Percentiles rank a stretch among this genome's conserved stretches.
Conservation (phyloP, 1,140 invertebrate species). For the Dreissena rostriformis region DNA sequence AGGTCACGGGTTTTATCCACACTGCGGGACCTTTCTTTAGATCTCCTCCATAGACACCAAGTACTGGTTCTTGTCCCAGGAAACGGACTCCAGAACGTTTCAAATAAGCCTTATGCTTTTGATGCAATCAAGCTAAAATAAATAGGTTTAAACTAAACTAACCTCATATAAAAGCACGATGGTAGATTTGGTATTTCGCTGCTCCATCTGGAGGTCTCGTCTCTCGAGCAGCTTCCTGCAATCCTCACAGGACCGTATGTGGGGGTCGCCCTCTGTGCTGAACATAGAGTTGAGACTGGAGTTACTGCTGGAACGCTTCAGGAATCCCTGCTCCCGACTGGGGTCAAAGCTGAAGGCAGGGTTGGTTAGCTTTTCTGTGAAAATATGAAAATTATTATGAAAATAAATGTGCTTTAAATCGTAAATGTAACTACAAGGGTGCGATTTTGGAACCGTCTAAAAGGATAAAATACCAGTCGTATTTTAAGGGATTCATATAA, state of each 20-base stretch:
- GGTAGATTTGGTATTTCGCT: constrained; percentile 89
- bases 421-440: too few species aligned
- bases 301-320: constrained; percentile 77
- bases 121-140: too few species aligned
- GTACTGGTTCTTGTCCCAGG: too few species aligned
- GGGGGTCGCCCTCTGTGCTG: constrained; percentile 84
- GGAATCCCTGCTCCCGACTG: constrained; percentile 67
- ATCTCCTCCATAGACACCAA: too few species aligned
- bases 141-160: too few species aligned
- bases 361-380: constrained; percentile 85
- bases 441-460: too few species aligned
- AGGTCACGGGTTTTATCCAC: too few species aligned
- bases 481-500: too few species aligned
- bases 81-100: too few species aligned
- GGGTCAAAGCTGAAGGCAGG: constrained; percentile 79
- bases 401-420: neutral
- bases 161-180: constrained; percentile 93
- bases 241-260: constrained; percentile 91
- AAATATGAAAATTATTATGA: constrained; percentile 35
- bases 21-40: too few species aligned
- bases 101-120: too few species aligned
- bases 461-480: too few species aligned
- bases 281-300: constrained; percentile 79
- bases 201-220: constrained; percentile 90
- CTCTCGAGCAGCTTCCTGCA: constrained; percentile 91